Evolutionary conservation across 2,113 vertebrate genomes (phyloP).

Genomic region (Ceyx melanurus): DNA sequence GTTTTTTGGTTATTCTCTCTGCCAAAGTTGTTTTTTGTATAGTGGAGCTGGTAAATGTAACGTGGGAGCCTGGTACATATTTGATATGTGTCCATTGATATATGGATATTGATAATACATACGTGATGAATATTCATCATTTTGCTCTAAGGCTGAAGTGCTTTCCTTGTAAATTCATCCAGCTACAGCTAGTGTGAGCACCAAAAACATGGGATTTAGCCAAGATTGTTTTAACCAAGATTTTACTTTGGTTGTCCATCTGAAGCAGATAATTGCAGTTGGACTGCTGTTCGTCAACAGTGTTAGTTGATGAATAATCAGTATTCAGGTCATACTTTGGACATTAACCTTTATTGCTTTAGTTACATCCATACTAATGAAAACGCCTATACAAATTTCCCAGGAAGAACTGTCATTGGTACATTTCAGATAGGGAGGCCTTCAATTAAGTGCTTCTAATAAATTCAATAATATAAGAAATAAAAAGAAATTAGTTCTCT

Average conservation of each 20-base stretch:
- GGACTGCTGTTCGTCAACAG: neutral
- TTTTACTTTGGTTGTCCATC: neutral
- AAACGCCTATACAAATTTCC: neutral
- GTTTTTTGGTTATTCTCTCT: conserved; percentile 42
- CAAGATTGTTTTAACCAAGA: neutral
- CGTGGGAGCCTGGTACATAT: conserved; percentile 17
- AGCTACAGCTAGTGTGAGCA: conserved; percentile 45
- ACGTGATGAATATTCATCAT: conserved; percentile 24
- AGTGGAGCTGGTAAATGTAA: conserved; percentile 47
- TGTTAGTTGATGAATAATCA: neutral
- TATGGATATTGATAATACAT: no score
- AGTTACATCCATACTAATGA: neutral
- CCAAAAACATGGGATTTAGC: conserved; percentile 10
- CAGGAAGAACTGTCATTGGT: neutral
- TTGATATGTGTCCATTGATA: no score
- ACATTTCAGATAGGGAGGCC: neutral
- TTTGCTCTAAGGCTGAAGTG: conserved; percentile 56
- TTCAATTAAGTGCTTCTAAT: neutral
- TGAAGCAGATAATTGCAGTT: neutral
- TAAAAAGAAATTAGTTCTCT: neutral
- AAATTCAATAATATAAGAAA: conserved; percentile 18
- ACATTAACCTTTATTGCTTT: neutral
- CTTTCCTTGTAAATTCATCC: conserved; percentile 61
- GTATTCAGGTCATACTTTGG: neutral
- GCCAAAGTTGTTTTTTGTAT: conserved; percentile 63